Percentiles rank a stretch among this genome's conserved stretches.
phyloP scores from a whole-genome alignment of 2,888 invertebrate species.

The Hyppa rectilinea region DNA sequence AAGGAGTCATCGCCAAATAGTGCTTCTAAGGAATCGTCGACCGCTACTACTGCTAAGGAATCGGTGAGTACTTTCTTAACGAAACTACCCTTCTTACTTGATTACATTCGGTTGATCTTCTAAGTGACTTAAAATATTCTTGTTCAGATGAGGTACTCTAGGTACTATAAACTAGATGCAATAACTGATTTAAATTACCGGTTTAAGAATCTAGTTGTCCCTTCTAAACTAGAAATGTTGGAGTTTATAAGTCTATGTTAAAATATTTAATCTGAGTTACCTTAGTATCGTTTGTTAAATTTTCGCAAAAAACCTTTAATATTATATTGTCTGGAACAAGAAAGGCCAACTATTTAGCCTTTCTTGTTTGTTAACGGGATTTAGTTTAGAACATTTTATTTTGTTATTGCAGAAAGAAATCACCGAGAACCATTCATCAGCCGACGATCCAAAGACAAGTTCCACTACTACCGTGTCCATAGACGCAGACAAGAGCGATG shows the following conservation, averaged over 20 bases:
- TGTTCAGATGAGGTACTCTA: neutral
- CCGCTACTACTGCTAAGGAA: slow-evolving; percentile 9
- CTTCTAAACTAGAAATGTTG: slow-evolving; percentile 3
- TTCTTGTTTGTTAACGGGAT: too few relatives aligned
- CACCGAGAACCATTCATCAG: neutral
- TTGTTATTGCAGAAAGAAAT: slow-evolving; percentile 36
- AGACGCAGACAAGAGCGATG: slow-evolving; percentile 63
- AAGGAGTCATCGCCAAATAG: slow-evolving; percentile 27
- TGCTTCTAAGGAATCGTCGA: slow-evolving; percentile 20
- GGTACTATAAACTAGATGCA: neutral
- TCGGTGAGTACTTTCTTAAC: slow-evolving; percentile 15
- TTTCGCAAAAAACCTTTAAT: too few relatives aligned
- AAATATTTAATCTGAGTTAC: too few relatives aligned
- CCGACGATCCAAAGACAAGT: slow-evolving; percentile 18
- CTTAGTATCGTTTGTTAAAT: too few relatives aligned
- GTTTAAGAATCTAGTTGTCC: neutral
- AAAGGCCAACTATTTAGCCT: too few relatives aligned
- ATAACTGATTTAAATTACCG: slow-evolving; percentile 10
- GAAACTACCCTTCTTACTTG: neutral
- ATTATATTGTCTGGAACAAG: too few relatives aligned
- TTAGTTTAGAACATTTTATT: too few relatives aligned
- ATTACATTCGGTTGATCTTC: neutral
- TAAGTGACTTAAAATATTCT: slow-evolving; percentile 1
- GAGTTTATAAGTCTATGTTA: too few relatives aligned
- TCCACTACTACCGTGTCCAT: slow-evolving; percentile 48